Conservation (phyloP, 2,113 vertebrate species). For the Lagopus muta region DNA sequence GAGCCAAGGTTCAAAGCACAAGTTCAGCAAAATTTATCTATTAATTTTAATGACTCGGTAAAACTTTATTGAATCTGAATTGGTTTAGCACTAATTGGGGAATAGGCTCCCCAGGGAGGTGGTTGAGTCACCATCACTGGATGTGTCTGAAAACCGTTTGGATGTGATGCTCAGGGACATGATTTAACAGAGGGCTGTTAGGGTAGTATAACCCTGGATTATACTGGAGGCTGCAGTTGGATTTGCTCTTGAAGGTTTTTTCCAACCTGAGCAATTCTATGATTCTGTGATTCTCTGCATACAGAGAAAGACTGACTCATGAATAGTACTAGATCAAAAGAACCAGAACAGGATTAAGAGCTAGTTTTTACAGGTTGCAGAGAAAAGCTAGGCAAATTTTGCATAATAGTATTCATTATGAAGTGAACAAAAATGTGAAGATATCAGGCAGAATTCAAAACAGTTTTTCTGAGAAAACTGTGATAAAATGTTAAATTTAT, state of each 20-base stretch:
- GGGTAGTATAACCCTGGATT: too few species aligned
- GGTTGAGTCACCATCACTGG: too few species aligned
- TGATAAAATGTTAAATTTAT: background rate
- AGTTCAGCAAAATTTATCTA: background rate
- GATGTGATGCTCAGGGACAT: too few species aligned
- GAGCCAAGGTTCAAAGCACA: background rate
- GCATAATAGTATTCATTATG: background rate
- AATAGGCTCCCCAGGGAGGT: too few species aligned
- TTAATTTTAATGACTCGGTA: slow-evolving; percentile 14
- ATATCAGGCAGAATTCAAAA: background rate
- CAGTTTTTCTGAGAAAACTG: background rate
- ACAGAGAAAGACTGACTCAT: background rate
- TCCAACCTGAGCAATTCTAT: too few species aligned
- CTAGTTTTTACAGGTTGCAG: background rate
- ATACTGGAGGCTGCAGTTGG: too few species aligned
- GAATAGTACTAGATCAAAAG: background rate
- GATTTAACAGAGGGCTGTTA: too few species aligned
- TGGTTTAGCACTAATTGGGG: too few species aligned
- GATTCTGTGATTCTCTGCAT: background rate
- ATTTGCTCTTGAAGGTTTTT: too few species aligned
- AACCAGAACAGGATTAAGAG: background rate
- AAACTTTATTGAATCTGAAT: too few species aligned
- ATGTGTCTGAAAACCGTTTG: too few species aligned
- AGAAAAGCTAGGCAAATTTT: background rate
- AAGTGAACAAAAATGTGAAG: background rate